Percentiles rank a stretch among this genome's conserved stretches.
Conservation (phyloP, 2,888 invertebrate species). For the Pantelozetes paolii region DNA sequence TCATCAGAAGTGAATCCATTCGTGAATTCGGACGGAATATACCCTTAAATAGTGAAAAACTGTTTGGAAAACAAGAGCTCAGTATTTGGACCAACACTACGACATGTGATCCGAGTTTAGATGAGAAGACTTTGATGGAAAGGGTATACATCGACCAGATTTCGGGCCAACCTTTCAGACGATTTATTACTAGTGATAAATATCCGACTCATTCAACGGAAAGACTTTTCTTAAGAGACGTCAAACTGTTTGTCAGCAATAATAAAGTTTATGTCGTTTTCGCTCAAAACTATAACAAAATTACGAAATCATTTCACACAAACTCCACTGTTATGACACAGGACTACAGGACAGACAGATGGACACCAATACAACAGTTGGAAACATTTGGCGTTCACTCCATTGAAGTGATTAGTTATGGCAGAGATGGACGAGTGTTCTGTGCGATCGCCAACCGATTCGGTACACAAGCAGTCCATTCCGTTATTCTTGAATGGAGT, state of each 20-base stretch:
- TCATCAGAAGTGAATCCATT: slow-evolving; percentile 8
- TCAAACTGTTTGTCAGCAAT: slow-evolving; percentile 25
- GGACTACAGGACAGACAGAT: background rate
- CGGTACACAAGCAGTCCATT: background rate
- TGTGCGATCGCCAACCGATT: slow-evolving; percentile 33
- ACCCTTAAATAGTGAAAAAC: background rate
- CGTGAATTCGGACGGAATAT: slow-evolving; percentile 13
- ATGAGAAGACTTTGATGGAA: background rate
- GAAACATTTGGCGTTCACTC: slow-evolving; percentile 28
- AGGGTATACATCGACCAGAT: background rate
- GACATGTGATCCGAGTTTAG: background rate
- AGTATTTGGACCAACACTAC: slow-evolving; percentile 28
- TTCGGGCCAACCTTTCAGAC: background rate
- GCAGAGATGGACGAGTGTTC: slow-evolving; percentile 20
- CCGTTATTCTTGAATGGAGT: slow-evolving; percentile 11
- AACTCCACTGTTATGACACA: slow-evolving; percentile 2
- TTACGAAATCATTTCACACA: background rate
- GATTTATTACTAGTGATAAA: background rate
- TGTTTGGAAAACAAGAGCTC: background rate
- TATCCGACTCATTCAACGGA: background rate
- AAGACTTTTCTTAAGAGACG: slow-evolving; percentile 19
- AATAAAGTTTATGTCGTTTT: slow-evolving; percentile 23
- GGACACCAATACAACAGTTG: background rate
- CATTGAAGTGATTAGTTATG: slow-evolving; percentile 25
- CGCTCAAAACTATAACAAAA: slow-evolving; percentile 14